Evolutionary conservation across 2,888 invertebrate genomes (phyloP), one percentile per base, ranked within the genome.

Genomic region (Eurytoma adleriae): DNA sequence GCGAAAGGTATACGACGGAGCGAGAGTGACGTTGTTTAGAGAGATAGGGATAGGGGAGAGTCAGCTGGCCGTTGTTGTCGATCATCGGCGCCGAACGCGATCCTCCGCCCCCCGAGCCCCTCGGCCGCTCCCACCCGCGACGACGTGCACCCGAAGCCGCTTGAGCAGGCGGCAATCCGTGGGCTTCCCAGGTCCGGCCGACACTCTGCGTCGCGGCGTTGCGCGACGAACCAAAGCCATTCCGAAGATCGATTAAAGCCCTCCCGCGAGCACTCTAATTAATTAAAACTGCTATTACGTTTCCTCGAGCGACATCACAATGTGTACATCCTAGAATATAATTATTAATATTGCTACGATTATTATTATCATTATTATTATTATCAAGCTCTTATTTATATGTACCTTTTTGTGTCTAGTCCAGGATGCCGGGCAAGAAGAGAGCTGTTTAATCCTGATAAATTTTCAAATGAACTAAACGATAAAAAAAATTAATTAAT

Each of bases 341-440:
- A 76, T 48, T 64, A 50, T 30, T 59, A 78, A 59, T 71, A 61
- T 77, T 66, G 64, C 71, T 56, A 83, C 70, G 75, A 30, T 73
- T 75, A 84, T 83, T 80, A 83, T 81, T 73, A 80, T 71, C 78
- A 83, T 71, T 79, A 82, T 62, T 71, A 85, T 84, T 81, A 81
- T 80, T 84, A 84, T 85, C 83, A 84, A 84, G 86, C 87, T 88
- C 85, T 84, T 88, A 89, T 88, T 88, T 89, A 88, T 88, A 88
- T 89, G 89, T 89, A 90, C 87, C 88, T 89, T 85, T 88, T 85
- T 88, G 87, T 89, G 89, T 90, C 90, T 90, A 90, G 90, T 90
- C 90, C 86, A 86, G 86, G 87, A 82, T 71, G 54, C 66, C 67
- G 81, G 79, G 82, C 82, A 80, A 83, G 70, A 81, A 83, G 84